These are phyloP conservation scores for Oscheius sp. DNA, from an alignment of 1,140 invertebrate species.

Conservation along the genomic window DNA sequence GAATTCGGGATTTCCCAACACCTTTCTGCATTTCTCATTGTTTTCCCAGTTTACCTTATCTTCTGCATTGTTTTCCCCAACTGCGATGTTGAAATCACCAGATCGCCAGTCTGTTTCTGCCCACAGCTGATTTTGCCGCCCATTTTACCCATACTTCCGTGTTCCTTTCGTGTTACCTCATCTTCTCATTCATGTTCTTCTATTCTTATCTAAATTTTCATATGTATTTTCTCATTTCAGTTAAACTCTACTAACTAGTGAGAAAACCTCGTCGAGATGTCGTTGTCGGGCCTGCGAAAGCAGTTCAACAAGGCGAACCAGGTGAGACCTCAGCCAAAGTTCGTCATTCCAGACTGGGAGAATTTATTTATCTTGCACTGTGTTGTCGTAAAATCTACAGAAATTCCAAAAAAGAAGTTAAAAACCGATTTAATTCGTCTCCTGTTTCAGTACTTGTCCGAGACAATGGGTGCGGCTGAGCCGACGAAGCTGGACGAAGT, in stretches of 20 bases:
- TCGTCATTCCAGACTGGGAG: neutral
- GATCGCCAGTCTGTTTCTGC: too few relatives aligned
- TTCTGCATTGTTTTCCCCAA: too few relatives aligned
- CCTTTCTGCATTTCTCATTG: too few relatives aligned
- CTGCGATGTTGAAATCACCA: too few relatives aligned
- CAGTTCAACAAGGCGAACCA: slow-evolving; percentile 61
- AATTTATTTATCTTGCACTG: neutral
- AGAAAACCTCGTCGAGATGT: slow-evolving; percentile 42
- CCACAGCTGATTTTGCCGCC: too few relatives aligned
- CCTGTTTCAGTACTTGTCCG: slow-evolving; percentile 87
- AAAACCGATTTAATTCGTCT: neutral
- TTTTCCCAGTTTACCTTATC: too few relatives aligned
- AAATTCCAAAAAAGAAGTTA: neutral
- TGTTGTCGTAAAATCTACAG: neutral
- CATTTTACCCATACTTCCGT: too few relatives aligned
- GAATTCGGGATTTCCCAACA: too few relatives aligned
- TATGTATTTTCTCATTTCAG: too few relatives aligned
- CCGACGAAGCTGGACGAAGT: slow-evolving; percentile 98
- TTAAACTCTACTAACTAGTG: neutral
- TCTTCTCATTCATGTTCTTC: too few relatives aligned
- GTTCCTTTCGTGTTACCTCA: too few relatives aligned
- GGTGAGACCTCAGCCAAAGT: slow-evolving; percentile 29
- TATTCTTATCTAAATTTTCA: too few relatives aligned
- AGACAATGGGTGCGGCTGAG: slow-evolving; percentile 99
- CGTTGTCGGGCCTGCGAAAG: slow-evolving; percentile 55